Conservation (phyloP, 2,797 vertebrate species). For the Steatocranus sp. region DNA sequence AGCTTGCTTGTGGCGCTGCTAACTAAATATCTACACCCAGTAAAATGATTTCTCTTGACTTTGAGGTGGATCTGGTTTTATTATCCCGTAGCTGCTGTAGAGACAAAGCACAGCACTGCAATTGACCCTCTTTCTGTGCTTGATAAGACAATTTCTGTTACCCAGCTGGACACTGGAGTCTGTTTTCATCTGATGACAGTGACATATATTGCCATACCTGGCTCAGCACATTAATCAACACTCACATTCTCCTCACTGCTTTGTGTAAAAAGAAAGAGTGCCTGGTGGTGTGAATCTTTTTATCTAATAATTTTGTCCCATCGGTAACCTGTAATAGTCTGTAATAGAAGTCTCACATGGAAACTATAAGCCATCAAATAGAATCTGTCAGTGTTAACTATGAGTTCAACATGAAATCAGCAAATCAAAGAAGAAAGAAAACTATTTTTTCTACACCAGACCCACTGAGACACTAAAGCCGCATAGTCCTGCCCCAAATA, state of each 20-base stretch:
- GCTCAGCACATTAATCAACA: slow-evolving; percentile 1
- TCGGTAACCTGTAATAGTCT: background rate
- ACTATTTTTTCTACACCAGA: background rate
- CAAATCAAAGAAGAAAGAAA: background rate
- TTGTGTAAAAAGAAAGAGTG: background rate
- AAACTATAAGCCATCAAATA: background rate
- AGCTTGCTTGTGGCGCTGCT: background rate
- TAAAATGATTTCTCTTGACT: background rate
- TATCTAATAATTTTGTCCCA: slow-evolving; percentile 23
- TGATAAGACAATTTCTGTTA: background rate
- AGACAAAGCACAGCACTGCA: background rate
- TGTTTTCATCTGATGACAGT: background rate
- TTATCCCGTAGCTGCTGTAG: background rate
- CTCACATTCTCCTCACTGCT: background rate
- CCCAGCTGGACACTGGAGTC: background rate
- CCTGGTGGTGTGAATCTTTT: slow-evolving; percentile 17
- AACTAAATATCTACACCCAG: background rate
- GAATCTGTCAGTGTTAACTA: background rate
- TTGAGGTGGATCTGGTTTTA: background rate
- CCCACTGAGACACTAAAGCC: background rate
- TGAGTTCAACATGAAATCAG: background rate
- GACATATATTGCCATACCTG: background rate
- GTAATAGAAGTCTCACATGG: background rate
- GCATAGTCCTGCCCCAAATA: background rate
- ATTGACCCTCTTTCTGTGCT: background rate